Evolutionary conservation across 2,113 vertebrate genomes (phyloP).

Genomic region (Eclectus roratus): DNA sequence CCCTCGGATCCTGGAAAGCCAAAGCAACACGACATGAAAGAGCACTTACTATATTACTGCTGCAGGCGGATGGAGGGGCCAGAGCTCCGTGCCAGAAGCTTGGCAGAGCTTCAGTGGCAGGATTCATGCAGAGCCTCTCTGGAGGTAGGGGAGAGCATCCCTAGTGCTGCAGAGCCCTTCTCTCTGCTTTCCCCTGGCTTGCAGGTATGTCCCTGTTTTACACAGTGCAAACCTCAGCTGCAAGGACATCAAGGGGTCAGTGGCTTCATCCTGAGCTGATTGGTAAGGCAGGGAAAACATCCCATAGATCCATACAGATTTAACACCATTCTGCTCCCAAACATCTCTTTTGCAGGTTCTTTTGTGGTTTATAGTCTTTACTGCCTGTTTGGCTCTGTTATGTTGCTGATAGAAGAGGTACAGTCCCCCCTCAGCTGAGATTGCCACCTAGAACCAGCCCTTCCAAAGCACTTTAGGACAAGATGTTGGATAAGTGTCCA

Average conservation of each 20-base stretch:
- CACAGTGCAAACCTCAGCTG: not conserved
- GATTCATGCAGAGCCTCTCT: not conserved
- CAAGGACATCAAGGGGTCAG: rapidly evolving
- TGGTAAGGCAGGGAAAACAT: not conserved
- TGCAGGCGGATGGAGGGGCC: not conserved
- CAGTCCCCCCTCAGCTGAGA: not conserved
- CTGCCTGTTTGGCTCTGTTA: not conserved
- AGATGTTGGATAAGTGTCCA: not conserved
- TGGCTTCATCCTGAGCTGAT: not conserved
- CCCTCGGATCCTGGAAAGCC: conserved; percentile 15
- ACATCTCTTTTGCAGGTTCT: not conserved
- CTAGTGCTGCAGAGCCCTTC: not conserved
- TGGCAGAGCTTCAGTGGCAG: not conserved
- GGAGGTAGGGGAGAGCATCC: not conserved
- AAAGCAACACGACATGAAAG: not conserved
- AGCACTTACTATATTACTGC: conserved; percentile 54
- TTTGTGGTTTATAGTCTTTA: not conserved
- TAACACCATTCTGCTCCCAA: not conserved
- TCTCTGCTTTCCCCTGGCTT: not conserved
- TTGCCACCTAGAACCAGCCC: not conserved
- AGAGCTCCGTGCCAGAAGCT: not conserved
- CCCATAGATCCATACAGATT: not conserved
- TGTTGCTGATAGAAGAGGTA: not conserved
- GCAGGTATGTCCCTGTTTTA: not conserved
- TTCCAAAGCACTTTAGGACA: not conserved